Conservation (phyloP, 1,140 invertebrate genomes). For the Coenobita brevimanus region DNA sequence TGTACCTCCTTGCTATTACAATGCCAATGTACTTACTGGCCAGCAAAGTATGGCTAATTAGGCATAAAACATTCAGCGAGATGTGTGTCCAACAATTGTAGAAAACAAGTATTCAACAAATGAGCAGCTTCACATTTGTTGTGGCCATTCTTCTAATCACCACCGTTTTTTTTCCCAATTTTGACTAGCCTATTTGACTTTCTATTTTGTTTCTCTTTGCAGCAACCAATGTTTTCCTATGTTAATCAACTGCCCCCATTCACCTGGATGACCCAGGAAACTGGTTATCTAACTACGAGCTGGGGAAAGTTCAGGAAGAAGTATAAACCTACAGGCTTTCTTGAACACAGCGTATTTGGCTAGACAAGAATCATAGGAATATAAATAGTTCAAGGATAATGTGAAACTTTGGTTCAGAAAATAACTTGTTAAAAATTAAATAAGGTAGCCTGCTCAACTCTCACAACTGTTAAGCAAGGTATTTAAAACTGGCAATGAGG, state of each 20-base stretch:
- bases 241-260: constrained; percentile 15
- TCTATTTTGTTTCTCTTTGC: constrained; percentile 14
- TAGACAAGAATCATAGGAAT: constrained; percentile 62
- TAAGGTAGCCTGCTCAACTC: constrained; percentile 43
- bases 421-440: constrained; percentile 55
- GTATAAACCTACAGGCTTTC: constrained; percentile 34
- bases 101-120: constrained; percentile 21
- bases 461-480: constrained; percentile 43
- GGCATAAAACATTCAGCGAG: constrained; percentile 35
- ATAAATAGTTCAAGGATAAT: constrained; percentile 55
- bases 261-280: constrained; percentile 17
- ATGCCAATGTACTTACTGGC: no score
- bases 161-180: neutral
- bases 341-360: constrained; percentile 54
- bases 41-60: no score
- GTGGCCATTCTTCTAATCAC: constrained; percentile 17
- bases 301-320: constrained; percentile 35
- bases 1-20: no score
- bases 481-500: constrained; percentile 59
- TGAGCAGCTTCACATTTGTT: constrained; percentile 11
- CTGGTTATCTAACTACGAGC: constrained; percentile 46
- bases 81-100: constrained; percentile 48
- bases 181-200: constrained; percentile 6
- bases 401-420: constrained; percentile 61
- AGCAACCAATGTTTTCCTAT: constrained; percentile 6